Conservation (phyloP, 2,888 invertebrate genomes). For the Ischnus inquisitorius region DNA sequence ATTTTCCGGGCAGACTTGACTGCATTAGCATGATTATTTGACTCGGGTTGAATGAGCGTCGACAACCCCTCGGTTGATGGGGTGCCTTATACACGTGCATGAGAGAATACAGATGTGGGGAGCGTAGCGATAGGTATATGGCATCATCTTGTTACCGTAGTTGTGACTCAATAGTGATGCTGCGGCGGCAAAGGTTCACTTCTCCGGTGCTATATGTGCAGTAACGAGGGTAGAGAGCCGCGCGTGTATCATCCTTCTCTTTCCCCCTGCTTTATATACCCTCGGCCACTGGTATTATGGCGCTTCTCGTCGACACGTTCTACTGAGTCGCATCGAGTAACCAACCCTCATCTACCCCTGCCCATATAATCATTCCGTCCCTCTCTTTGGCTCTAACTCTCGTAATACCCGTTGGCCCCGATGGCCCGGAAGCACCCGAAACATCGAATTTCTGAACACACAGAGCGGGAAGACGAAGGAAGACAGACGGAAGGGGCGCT, state of each 20-base stretch:
- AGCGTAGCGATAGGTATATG: not conserved
- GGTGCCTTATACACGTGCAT: not conserved
- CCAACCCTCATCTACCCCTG: not conserved
- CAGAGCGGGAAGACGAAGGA: not conserved
- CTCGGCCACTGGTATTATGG: constrained; percentile 2
- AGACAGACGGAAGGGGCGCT: not conserved
- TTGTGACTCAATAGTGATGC: constrained; percentile 14
- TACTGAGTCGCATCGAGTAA: constrained; percentile 15
- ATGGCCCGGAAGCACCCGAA: constrained; percentile 19
- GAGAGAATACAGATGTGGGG: not conserved
- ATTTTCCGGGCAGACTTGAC: not conserved
- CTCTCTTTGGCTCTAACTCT: constrained; percentile 3
- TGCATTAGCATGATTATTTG: not conserved
- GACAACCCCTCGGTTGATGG: not conserved
- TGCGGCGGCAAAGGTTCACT: not conserved
- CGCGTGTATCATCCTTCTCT: constrained; percentile 2
- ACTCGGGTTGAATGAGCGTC: not conserved
- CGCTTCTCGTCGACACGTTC: constrained; percentile 16
- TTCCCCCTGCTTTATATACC: not conserved
- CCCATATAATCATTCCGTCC: not conserved
- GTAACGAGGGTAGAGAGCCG: not conserved
- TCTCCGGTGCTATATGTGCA: not conserved
- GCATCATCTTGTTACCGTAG: constrained; percentile 14
- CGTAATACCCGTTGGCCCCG: constrained; percentile 26
- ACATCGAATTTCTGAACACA: constrained; percentile 33